Conservation (phyloP, 2,888 invertebrate genomes). For the Exocentrus adspersus region DNA sequence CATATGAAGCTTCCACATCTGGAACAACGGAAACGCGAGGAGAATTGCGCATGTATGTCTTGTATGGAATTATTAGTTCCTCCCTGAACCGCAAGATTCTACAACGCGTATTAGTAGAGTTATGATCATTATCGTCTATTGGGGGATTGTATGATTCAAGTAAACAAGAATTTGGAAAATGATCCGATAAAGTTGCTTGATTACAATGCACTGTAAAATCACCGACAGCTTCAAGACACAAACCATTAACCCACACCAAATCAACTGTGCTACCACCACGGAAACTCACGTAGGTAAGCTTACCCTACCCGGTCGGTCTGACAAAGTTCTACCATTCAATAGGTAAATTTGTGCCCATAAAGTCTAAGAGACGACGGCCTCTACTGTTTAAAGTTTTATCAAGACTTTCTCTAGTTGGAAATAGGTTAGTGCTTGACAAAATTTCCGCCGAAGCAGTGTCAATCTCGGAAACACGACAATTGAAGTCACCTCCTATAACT, state of each 20-base stretch:
- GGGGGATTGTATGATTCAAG: background rate
- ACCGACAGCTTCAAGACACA: background rate
- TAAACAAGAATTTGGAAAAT: background rate
- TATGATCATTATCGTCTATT: background rate
- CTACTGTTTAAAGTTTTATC: background rate
- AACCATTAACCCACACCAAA: background rate
- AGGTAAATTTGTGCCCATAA: background rate
- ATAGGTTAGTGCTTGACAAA: too few species aligned
- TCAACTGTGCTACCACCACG: background rate
- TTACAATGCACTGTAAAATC: background rate
- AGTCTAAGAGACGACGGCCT: background rate
- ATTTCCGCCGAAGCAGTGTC: too few species aligned
- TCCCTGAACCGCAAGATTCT: background rate
- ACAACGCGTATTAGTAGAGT: background rate
- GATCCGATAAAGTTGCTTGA: too few species aligned
- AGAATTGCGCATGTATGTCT: background rate
- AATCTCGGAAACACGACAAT: too few species aligned
- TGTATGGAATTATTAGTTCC: background rate
- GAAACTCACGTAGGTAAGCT: background rate
- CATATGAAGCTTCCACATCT: background rate
- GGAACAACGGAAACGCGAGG: background rate
- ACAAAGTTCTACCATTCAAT: background rate
- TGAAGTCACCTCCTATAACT: too few species aligned
- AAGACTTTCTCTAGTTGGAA: background rate
- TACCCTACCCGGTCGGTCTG: background rate